phyloP scores from a whole-genome alignment of 2,797 vertebrate species.

The Enteromius afrohamiltoni region DNA sequence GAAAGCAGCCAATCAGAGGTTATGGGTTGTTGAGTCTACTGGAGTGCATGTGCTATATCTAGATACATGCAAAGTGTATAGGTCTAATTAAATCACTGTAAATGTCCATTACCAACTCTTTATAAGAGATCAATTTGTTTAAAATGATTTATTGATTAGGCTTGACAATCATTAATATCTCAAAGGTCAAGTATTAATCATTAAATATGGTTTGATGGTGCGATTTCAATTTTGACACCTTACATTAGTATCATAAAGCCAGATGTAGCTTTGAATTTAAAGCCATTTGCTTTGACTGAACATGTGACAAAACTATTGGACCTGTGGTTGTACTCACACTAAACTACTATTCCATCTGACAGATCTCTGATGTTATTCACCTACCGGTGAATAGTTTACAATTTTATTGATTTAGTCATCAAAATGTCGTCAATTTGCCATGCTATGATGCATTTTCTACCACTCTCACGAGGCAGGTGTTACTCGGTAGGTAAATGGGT shows the following conservation, averaged over 20 bases:
- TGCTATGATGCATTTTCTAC: conserved; percentile 45
- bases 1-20: conserved; percentile 66
- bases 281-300: conserved; percentile 57
- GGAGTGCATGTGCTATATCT: conserved; percentile 61
- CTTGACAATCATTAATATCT: conserved; percentile 65
- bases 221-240: conserved; percentile 46
- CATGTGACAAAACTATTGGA: conserved; percentile 51
- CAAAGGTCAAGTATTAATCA: conserved; percentile 62
- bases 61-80: conserved; percentile 61
- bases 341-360: conserved; percentile 42
- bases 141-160: conserved; percentile 57
- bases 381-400: conserved; percentile 49
- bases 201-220: conserved; percentile 53
- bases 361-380: conserved; percentile 35
- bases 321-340: conserved; percentile 47
- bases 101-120: conserved; percentile 62
- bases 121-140: conserved; percentile 58
- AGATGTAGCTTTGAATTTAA: conserved; percentile 61
- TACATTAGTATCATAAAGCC: conserved; percentile 57
- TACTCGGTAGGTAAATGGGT: conserved; percentile 74
- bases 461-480: conserved; percentile 63
- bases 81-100: conserved; percentile 57
- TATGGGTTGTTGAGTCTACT: conserved; percentile 74
- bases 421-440: conserved; percentile 47
- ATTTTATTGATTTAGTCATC: conserved; percentile 47